A percentile compares a stretch with the other conserved stretches of the same genome.
Evolutionary conservation across 2,113 vertebrate genomes (phyloP).

Genomic region (Larimichthys crocea): DNA sequence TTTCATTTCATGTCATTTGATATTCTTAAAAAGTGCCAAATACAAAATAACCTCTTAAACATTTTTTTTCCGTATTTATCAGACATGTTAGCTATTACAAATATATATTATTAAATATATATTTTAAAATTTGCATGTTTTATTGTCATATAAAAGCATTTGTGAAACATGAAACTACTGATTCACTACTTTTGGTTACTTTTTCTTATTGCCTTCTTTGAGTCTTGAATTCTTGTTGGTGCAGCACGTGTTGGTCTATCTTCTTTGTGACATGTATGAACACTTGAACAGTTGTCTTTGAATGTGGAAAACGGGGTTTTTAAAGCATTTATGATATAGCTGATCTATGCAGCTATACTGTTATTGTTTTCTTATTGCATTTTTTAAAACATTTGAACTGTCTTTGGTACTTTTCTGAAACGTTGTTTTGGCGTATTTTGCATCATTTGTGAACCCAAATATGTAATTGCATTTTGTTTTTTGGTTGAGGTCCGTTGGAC

Average conservation of each 20-base stretch:
- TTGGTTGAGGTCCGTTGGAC: neutral
- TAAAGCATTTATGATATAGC: conserved; percentile 10
- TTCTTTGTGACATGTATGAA: conserved; percentile 32
- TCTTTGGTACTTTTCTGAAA: conserved; percentile 46
- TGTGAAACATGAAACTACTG: conserved; percentile 78
- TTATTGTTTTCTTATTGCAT: conserved; percentile 21
- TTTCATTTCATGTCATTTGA: conserved; percentile 14
- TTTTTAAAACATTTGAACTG: conserved; percentile 32
- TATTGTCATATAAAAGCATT: conserved; percentile 41
- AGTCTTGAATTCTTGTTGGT: conserved; percentile 19
- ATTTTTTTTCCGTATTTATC: conserved; percentile 27
- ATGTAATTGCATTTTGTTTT: neutral
- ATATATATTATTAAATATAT: conserved; percentile 38
- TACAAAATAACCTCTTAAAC: conserved; percentile 29
- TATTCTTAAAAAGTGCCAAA: conserved; percentile 32
- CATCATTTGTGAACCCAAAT: conserved; percentile 40
- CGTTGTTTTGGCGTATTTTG: conserved; percentile 33
- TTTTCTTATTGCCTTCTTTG: conserved; percentile 31
- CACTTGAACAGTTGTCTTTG: conserved; percentile 59
- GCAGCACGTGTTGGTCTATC: conserved; percentile 22
- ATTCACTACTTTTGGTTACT: conserved; percentile 28
- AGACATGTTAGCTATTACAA: conserved; percentile 37
- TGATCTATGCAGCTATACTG: conserved; percentile 19
- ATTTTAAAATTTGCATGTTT: conserved; percentile 46
- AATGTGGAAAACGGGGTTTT: conserved; percentile 23